These are phyloP conservation scores for Bimastos eiseni DNA, from an alignment of 2,888 invertebrate genomes.

Conservation along the genomic window DNA sequence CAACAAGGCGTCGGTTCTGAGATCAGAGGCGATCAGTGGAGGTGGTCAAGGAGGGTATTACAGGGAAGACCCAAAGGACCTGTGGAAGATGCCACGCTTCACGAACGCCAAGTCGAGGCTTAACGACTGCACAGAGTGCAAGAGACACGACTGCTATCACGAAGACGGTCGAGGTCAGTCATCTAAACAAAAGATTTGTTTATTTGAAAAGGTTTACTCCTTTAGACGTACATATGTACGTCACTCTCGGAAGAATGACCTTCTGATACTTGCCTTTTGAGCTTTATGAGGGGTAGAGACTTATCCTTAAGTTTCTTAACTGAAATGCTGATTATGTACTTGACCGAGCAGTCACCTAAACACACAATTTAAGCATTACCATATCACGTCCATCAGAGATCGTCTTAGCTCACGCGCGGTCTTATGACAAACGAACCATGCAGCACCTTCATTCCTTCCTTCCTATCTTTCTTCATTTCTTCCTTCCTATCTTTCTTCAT, in stretches of 20 bases:
- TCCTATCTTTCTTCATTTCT: background rate
- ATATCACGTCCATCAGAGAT: too few species aligned
- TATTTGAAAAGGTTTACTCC: too few species aligned
- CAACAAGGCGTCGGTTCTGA: background rate
- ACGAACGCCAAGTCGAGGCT: background rate
- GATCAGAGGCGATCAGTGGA: background rate
- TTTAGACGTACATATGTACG: too few species aligned
- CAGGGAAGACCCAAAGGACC: background rate
- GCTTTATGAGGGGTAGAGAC: too few species aligned
- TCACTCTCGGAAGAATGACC: too few species aligned
- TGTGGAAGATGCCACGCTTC: conserved; percentile 23
- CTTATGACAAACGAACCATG: background rate
- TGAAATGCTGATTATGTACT: too few species aligned
- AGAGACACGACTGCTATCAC: conserved; percentile 15
- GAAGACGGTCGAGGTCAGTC: conserved; percentile 18
- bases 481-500: background rate
- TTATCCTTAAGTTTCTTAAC: too few species aligned
- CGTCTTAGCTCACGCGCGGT: too few species aligned
- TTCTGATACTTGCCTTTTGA: too few species aligned
- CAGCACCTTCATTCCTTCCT: background rate
- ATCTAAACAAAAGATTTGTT: background rate
- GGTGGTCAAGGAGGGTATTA: too few species aligned
- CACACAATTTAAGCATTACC: too few species aligned
- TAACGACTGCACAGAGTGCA: background rate
- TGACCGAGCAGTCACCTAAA: too few species aligned